Evolutionary conservation across 2,888 invertebrate genomes (phyloP).

Genomic region (Aproaerema taeniolella): DNA sequence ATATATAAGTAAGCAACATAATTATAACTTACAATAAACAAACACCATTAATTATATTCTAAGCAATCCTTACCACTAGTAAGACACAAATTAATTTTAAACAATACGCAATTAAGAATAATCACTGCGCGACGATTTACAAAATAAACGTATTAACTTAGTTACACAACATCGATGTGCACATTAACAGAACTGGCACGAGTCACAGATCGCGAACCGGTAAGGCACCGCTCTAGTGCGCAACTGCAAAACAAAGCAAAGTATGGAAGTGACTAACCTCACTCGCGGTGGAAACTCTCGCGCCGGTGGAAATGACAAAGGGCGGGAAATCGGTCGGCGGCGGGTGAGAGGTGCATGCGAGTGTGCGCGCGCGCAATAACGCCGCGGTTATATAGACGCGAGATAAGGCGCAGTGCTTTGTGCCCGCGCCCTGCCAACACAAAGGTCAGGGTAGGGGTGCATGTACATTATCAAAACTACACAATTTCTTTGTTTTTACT

Average conservation of each 20-base stretch:
- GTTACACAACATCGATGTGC: conserved; percentile 13
- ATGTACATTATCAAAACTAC: neutral
- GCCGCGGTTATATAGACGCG: conserved; percentile 54
- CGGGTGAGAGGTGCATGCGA: conserved; percentile 49
- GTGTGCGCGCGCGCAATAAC: conserved; percentile 66
- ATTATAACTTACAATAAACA: too few species aligned
- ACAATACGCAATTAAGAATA: conserved; percentile 7
- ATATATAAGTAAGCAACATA: too few species aligned
- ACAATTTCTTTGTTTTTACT: too few species aligned
- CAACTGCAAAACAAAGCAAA: conserved; percentile 22
- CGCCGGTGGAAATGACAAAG: conserved; percentile 53
- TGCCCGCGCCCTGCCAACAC: neutral
- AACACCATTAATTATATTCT: too few species aligned
- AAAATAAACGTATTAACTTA: conserved; percentile 5
- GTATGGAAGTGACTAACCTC: conserved; percentile 57
- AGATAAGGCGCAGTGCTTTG: conserved; percentile 42
- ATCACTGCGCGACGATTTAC: conserved; percentile 5
- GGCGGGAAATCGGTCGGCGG: conserved; percentile 55
- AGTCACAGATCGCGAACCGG: conserved; percentile 24
- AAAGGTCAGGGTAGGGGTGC: conserved; percentile 6
- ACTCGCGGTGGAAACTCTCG: conserved; percentile 54
- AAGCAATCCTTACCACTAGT: too few species aligned
- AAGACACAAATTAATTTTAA: too few species aligned
- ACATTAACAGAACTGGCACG: conserved; percentile 19
- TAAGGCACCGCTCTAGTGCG: conserved; percentile 23